Conservation (phyloP, 2,888 invertebrate genomes). For the Heliconius ismenius region DNA sequence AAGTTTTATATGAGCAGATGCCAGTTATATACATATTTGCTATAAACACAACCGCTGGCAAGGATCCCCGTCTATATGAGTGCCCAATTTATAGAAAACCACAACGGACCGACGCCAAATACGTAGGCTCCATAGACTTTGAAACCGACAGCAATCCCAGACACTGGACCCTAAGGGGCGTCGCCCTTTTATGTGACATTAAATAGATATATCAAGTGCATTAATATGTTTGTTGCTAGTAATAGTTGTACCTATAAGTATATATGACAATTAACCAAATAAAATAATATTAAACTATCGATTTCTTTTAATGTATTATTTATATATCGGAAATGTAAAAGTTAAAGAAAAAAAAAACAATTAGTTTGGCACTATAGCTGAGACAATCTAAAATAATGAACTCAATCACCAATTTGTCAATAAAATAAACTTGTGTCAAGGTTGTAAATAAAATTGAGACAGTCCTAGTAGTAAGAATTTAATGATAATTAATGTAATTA, state of each 20-base stretch:
- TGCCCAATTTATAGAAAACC: conserved; percentile 98
- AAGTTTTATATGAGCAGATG: conserved; percentile 96
- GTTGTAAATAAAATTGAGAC: background rate
- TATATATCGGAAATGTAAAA: no score
- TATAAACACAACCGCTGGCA: conserved; percentile 95
- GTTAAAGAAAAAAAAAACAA: no score
- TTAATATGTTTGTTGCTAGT: background rate
- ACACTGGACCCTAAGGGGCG: conserved; percentile 97
- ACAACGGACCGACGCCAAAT: conserved; percentile 95
- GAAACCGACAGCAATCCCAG: conserved; percentile 95
- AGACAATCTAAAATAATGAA: no score
- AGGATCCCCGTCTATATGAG: conserved; percentile 94
- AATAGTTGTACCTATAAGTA: background rate
- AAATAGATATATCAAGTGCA: conserved; percentile 83
- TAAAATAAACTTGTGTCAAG: background rate
- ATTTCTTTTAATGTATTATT: no score
- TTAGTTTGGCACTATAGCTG: no score
- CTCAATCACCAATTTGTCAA: no score
- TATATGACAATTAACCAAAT: background rate
- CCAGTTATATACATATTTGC: conserved; percentile 98
- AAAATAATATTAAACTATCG: background rate
- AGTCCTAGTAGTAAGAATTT: conserved; percentile 15
- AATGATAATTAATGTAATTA: conserved; percentile 16
- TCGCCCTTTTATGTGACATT: conserved; percentile 97
- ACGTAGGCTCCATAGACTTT: conserved; percentile 96